Base-by-base conservation (phyloP, 2,113 vertebrate genomes). In the Passer domesticus region DNA sequence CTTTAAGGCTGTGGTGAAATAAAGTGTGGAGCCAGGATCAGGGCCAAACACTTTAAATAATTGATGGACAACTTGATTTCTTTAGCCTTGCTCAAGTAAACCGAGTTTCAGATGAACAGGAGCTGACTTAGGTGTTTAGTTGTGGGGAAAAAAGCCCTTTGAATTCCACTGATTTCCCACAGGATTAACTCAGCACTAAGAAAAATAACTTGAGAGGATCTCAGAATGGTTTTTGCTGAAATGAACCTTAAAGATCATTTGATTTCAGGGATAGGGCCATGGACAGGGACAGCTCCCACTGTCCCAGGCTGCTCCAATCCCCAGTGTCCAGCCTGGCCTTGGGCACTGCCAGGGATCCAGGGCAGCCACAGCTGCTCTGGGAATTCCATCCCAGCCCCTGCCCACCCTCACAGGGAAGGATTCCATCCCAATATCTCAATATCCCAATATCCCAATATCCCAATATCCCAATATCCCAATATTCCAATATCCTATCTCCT, bases 21-120 rank as follows among this genome's bases (percentile, higher is more conserved):
- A 14, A 72, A 95, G 24, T 11, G 3, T 67, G 76, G 52, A 43
- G 21, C 59, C 47, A 89, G 79, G 68, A 83, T 83, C 39, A 31
- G 83, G 89, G 80, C 95, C 86, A 89, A 81, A 63, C 63, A 10
- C 69, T 81, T 92, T 92, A 55, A 94, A 93, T 93, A 94, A 95
- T 80, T 93, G 94, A 92, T 87, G 56, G 86, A 10, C 76, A 92
- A 60, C 80, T 86, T 81, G 70, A 90, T 91, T 94, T 90, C 92
- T 74, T 81, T 24, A 87, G 89, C 79, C 43, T 78, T 50, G 74
- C 76, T 67, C 21, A 81, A 95, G 44, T 56, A 93, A 92, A 81
- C 88, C 5, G 33, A 89, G 73, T 86, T 96, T 90, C 72, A 78
- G 64, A 66, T 27, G 33, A 70, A 50, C 83, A 55, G 56, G 68